Conservation (phyloP, 1,140 invertebrate species). For the Cydia splendana region DNA sequence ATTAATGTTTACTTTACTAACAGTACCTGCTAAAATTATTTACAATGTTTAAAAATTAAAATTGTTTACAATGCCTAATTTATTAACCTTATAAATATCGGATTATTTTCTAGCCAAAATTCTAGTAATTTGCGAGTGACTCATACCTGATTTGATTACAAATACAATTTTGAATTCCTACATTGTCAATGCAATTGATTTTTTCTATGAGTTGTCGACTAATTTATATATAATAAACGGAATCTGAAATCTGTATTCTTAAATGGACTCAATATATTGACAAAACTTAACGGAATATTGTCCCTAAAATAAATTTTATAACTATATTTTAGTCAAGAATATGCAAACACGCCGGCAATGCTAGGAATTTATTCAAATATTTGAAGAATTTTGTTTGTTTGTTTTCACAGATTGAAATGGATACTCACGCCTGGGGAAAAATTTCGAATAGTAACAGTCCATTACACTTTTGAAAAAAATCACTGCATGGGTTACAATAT, state of each 20-base stretch:
- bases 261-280: neutral
- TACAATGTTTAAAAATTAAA: no score
- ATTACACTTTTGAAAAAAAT: slow-evolving; percentile 69
- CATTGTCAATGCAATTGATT: no score
- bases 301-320: slow-evolving; percentile 19
- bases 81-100: no score
- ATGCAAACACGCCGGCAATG: slow-evolving; percentile 35
- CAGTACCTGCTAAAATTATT: no score
- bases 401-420: slow-evolving; percentile 61
- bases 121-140: no score
- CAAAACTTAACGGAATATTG: slow-evolving; percentile 30
- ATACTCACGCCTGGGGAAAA: slow-evolving; percentile 79
- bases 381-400: slow-evolving; percentile 61
- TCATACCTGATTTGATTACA: no score
- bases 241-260: neutral
- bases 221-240: neutral
- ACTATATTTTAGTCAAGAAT: neutral
- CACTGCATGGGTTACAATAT: slow-evolving; percentile 72
- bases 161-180: no score
- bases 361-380: slow-evolving; percentile 57
- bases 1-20: no score
- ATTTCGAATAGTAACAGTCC: slow-evolving; percentile 80
- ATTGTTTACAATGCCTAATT: no score
- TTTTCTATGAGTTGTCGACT: no score
- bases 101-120: no score